Evolutionary conservation across 2,888 invertebrate species (phyloP), one percentile per base, ranked within the genome.

Genomic region (Lasius platythorax): DNA sequence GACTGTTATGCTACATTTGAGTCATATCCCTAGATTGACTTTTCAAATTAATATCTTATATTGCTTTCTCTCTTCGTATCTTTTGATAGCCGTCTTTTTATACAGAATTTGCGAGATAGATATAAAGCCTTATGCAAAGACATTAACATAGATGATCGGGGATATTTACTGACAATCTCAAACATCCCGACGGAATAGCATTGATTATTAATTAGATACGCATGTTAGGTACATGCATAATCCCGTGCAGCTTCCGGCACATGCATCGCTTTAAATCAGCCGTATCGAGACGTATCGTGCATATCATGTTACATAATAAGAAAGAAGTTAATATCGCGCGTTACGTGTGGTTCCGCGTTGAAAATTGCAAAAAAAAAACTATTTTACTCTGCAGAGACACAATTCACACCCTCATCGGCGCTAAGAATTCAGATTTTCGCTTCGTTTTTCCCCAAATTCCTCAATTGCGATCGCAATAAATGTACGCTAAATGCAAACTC

Each of bases 191-290:
- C 61, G 33, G 74, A 53, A 40, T 72, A 67, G 74, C 70, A 85
- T 84, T 82, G 79, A 87, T 87, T 73, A 73, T 58, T 79, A 84
- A 85, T 89, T 87, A 83, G 84, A 70, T 37, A 72, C 70, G 76
- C n/a, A 79, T 56, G 63, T 64, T 79, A 33, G 43, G 66, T 37
- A 70, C 72, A 63, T 72, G 37, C 61, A 81, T 81, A 81, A 81
- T 81, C 28, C 46, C 3, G 6, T 37, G 72, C 61, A 81, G 70
- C 46, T 81, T 81, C 79, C 79, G 72, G 46, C 72, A 81, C 61
- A 70, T 70, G 58, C 61, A 70, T 79, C 70, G 61, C 46, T 70
- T 79, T 79, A 72, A 61, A 61, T 81, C 70, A 78, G 33, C 33
- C 46, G 23, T 66, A 37, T 46, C 63, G 18, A 15, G 53, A 37